phyloP scores from a whole-genome alignment of 2,888 invertebrate genomes.

The Rhabditoides inermis region DNA sequence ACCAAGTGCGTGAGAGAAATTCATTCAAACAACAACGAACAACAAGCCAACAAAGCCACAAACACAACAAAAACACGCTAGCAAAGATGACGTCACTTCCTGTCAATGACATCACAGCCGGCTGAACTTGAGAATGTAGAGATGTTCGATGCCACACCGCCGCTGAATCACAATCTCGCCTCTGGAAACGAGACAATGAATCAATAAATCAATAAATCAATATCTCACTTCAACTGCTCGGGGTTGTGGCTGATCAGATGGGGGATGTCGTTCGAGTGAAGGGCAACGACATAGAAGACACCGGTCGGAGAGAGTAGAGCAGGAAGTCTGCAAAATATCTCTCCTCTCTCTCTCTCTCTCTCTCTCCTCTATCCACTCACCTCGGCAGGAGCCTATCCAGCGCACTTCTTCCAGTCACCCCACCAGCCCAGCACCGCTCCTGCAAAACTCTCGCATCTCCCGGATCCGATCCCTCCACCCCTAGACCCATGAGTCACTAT shows the following conservation, averaged over 20 bases:
- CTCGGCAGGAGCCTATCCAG: slow-evolving; percentile 63
- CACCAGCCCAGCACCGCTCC: slow-evolving; percentile 59
- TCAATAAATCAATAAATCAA: not conserved
- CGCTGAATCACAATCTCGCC: slow-evolving; percentile 64
- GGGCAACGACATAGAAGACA: slow-evolving; percentile 75
- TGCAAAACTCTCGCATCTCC: no score
- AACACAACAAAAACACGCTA: no score
- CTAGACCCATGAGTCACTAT: not conserved
- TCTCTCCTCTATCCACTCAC: not conserved
- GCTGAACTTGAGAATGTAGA: slow-evolving; percentile 74
- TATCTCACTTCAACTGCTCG: not conserved
- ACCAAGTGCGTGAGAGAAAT: no score
- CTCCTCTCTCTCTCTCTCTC: not conserved
- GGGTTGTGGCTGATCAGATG: slow-evolving; percentile 36
- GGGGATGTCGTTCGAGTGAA: slow-evolving; percentile 76
- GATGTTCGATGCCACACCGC: slow-evolving; percentile 75
- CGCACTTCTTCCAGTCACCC: slow-evolving; percentile 61
- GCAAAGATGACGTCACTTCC: no score
- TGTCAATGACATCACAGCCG: no score
- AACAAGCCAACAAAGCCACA: no score
- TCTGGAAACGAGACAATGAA: slow-evolving; percentile 48
- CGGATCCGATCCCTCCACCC: no score
- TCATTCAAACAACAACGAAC: no score
- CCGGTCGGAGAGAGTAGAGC: slow-evolving; percentile 57
- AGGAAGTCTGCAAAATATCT: slow-evolving; percentile 6